phyloP scores from a whole-genome alignment of 2,888 invertebrate genomes.

The Mermis nigrescens region DNA sequence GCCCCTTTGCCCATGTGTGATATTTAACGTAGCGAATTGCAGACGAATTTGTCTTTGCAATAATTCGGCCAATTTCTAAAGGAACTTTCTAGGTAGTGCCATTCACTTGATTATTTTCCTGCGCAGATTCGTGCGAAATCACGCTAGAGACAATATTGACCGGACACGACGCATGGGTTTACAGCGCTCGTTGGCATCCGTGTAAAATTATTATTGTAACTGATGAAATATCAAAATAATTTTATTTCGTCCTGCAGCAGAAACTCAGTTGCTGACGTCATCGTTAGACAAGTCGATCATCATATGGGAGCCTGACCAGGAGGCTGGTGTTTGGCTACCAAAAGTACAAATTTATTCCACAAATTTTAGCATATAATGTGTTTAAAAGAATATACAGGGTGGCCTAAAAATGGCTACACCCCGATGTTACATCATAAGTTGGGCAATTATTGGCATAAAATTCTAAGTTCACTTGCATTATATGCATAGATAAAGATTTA shows the following conservation, averaged over 20 bases:
- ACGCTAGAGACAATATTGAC: slow-evolving; percentile 62
- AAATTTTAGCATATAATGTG: background rate
- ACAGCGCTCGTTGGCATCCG: slow-evolving; percentile 66
- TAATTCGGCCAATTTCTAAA: too few species aligned
- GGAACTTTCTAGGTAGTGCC: too few species aligned
- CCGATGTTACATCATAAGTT: too few species aligned
- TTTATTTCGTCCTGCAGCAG: background rate
- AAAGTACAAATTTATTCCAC: slow-evolving; percentile 5
- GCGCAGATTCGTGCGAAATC: slow-evolving; percentile 37
- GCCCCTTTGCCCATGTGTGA: too few species aligned
- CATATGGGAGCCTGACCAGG: slow-evolving; percentile 19
- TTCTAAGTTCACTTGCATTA: too few species aligned
- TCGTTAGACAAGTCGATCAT: slow-evolving; percentile 25
- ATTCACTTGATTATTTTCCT: background rate
- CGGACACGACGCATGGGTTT: slow-evolving; percentile 85
- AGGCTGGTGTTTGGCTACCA: slow-evolving; percentile 10
- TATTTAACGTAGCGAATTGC: too few species aligned
- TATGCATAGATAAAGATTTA: too few species aligned
- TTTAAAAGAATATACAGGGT: too few species aligned
- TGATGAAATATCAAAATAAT: background rate
- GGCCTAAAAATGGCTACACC: too few species aligned
- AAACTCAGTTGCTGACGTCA: slow-evolving; percentile 18
- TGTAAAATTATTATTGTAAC: background rate
- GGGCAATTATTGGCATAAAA: too few species aligned
- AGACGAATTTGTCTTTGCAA: too few species aligned